Conservation (phyloP, 2,113 vertebrate species). For the Baryphthengus martii region DNA sequence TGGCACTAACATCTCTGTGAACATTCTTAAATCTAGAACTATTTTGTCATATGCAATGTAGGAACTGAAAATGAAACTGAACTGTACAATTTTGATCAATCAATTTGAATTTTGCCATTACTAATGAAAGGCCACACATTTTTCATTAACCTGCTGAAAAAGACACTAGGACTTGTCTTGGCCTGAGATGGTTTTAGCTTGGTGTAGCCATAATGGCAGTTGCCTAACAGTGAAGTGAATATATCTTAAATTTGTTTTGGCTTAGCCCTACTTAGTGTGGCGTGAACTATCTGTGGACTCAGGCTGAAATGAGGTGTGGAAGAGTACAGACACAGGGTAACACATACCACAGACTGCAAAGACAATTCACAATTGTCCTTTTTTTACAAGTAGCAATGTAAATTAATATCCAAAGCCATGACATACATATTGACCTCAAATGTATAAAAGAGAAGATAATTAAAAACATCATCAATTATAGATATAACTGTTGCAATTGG, state of each 20-base stretch:
- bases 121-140: neutral
- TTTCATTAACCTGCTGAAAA: neutral
- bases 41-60: neutral
- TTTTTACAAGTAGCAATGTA: neutral
- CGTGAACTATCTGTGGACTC: neutral
- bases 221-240: neutral
- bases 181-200: neutral
- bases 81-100: neutral
- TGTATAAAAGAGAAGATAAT: neutral
- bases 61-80: neutral
- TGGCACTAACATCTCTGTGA: neutral
- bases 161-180: neutral
- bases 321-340: neutral
- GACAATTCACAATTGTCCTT: neutral
- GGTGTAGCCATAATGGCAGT: neutral
- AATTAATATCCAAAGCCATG: neutral
- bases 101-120: neutral
- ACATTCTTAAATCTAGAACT: neutral
- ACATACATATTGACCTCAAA: neutral
- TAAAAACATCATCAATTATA: neutral
- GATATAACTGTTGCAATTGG: neutral
- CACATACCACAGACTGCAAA: neutral
- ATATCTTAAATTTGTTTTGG: neutral
- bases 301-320: neutral
- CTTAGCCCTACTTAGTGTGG: neutral